Conservation (phyloP, 2,113 vertebrate species). For the Micronycteris hirsuta region DNA sequence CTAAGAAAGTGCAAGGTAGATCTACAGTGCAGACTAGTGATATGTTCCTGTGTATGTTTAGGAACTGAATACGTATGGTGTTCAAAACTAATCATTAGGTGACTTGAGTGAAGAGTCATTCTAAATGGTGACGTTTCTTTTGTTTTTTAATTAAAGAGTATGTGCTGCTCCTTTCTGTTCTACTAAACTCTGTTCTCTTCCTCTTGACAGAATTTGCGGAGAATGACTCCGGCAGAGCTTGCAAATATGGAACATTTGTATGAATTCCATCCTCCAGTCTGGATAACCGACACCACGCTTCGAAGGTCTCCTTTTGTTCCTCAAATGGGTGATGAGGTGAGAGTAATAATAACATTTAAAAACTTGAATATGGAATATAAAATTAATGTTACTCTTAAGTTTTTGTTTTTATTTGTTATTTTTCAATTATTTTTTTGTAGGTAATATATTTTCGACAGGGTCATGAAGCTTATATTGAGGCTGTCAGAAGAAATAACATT, state of each 20-base stretch:
- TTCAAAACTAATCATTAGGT: not conserved
- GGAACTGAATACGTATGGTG: not conserved
- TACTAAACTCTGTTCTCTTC: not conserved
- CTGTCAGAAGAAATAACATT: slow-evolving; percentile 89
- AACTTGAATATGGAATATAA: not conserved
- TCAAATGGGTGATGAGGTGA: slow-evolving; percentile 98
- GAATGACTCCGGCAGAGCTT: slow-evolving; percentile 79
- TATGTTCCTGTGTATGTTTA: not conserved
- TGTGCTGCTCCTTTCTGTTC: not conserved
- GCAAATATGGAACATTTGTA: slow-evolving; percentile 84
- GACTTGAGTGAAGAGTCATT: not conserved
- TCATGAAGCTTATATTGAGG: slow-evolving; percentile 96
- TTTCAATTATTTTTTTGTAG: slow-evolving; percentile 75
- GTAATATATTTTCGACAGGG: slow-evolving; percentile 98
- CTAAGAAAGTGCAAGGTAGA: not conserved
- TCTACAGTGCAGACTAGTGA: not conserved
- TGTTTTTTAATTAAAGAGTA: not conserved
- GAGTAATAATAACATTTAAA: not conserved
- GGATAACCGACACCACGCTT: slow-evolving; percentile 95
- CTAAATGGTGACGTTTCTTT: not conserved
- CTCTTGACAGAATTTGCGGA: slow-evolving; percentile 66
- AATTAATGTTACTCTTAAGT: not conserved
- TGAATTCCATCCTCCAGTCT: slow-evolving; percentile 91
- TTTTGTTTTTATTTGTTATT: slow-evolving; percentile 12
- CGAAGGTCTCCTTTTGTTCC: slow-evolving; percentile 96